These are phyloP conservation scores for Epicauta chinensis DNA, from an alignment of 1,140 invertebrate genomes.

Conservation along the genomic window DNA sequence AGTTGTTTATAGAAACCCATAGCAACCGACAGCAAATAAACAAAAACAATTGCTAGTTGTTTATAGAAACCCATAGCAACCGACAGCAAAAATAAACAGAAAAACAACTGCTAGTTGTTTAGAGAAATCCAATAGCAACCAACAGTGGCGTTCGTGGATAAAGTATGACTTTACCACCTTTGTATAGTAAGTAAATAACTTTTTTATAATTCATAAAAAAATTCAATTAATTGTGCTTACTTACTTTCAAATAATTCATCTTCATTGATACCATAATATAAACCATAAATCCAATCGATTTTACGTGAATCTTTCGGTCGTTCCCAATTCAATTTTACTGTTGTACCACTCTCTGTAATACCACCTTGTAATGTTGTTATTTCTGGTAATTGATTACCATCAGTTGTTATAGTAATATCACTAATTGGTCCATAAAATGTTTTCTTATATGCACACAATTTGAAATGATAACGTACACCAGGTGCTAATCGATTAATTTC, in stretches of 20 bases:
- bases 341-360: conserved; percentile 52
- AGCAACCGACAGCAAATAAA: too few species aligned
- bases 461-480: conserved; percentile 43
- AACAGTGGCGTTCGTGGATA: too few species aligned
- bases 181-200: too few species aligned
- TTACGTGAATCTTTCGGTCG: conserved; percentile 49
- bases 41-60: too few species aligned
- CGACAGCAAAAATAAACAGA: too few species aligned
- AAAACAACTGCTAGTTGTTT: too few species aligned
- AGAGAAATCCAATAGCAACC: too few species aligned
- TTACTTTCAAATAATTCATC: conserved; percentile 47
- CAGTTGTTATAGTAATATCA: conserved; percentile 47
- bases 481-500: conserved; percentile 52
- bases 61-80: too few species aligned
- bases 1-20: too few species aligned
- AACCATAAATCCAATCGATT: conserved; percentile 55
- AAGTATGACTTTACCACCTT: too few species aligned
- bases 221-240: background rate
- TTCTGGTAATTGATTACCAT: conserved; percentile 49
- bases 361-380: conserved; percentile 48
- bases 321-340: conserved; percentile 60
- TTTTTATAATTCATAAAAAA: too few species aligned
- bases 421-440: conserved; percentile 51
- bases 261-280: conserved; percentile 54
- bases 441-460: conserved; percentile 51